Conservation (phyloP, 2,797 vertebrate genomes). For the Smutsia temminckii region DNA sequence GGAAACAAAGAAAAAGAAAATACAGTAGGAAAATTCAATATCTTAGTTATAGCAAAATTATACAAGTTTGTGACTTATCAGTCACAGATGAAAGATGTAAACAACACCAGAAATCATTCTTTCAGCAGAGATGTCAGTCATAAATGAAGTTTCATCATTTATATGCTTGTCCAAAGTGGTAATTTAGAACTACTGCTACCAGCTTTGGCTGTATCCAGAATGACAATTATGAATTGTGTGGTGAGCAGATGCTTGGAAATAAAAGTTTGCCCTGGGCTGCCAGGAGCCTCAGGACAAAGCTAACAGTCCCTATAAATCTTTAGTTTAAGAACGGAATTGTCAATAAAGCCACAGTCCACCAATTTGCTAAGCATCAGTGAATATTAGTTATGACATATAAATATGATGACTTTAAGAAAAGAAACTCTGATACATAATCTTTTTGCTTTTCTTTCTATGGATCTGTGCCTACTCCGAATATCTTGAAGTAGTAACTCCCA, state of each 20-base stretch:
- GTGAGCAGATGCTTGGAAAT: conserved; percentile 57
- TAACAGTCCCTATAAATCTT: neutral
- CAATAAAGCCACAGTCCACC: neutral
- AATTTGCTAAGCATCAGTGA: neutral
- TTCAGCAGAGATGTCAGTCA: conserved; percentile 29
- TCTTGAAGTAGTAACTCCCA: conserved; percentile 41
- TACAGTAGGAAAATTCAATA: conserved; percentile 2
- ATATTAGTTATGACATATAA: neutral
- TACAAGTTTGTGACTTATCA: neutral
- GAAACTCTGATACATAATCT: neutral
- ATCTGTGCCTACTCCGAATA: conserved; percentile 26
- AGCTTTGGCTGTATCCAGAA: conserved; percentile 37
- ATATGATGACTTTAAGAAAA: conserved; percentile 50
- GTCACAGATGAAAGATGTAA: conserved; percentile 16
- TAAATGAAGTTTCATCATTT: conserved; percentile 55
- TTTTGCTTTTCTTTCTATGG: neutral
- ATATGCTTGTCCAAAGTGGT: conserved; percentile 38
- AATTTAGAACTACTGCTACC: conserved; percentile 54
- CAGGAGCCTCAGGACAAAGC: conserved; percentile 9
- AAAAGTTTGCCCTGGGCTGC: conserved; percentile 46
- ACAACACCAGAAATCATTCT: neutral
- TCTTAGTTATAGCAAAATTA: conserved; percentile 22
- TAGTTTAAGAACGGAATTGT: conserved; percentile 21
- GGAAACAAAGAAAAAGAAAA: conserved; percentile 19
- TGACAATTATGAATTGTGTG: conserved; percentile 51